Evolutionary conservation across 37 sponge, comb jelly and placozoan species (phyloP).

Genomic region (Agelas oroides): DNA sequence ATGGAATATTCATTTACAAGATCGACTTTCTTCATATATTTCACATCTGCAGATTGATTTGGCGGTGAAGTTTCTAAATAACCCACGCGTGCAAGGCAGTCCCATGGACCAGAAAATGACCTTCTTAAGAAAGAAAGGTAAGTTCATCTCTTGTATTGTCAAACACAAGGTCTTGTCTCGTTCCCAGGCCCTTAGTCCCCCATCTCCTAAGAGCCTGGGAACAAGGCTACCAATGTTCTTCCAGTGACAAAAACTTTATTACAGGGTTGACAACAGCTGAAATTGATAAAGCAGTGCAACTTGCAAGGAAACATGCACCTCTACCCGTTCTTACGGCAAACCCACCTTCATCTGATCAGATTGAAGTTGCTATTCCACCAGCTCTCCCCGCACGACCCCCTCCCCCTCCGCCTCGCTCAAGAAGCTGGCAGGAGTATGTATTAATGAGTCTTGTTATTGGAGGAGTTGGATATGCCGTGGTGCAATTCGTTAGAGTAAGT

Average conservation of each 20-base stretch:
- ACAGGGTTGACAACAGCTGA: slow-evolving; percentile 70
- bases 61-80: slow-evolving; percentile 70
- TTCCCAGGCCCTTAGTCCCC: too few species aligned
- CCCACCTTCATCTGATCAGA: neutral
- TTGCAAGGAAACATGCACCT: slow-evolving; percentile 9
- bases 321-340: neutral
- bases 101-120: slow-evolving; percentile 57
- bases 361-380: neutral
- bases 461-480: slow-evolving; percentile 51
- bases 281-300: slow-evolving; percentile 37
- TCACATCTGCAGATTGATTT: slow-evolving; percentile 49
- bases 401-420: neutral
- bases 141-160: neutral
- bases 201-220: too few species aligned
- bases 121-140: slow-evolving; percentile 80
- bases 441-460: slow-evolving; percentile 51
- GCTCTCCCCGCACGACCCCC: slow-evolving; percentile 42
- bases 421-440: slow-evolving; percentile 53
- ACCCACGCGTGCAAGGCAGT: slow-evolving; percentile 46
- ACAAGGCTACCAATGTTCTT: too few species aligned
- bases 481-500: slow-evolving; percentile 48
- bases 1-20: too few species aligned
- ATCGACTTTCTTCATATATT: too few species aligned
- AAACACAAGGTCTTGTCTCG: too few species aligned
- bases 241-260: too few species aligned